Base-by-base conservation (phyloP, 1,140 invertebrate genomes). In the Mya arenaria region DNA sequence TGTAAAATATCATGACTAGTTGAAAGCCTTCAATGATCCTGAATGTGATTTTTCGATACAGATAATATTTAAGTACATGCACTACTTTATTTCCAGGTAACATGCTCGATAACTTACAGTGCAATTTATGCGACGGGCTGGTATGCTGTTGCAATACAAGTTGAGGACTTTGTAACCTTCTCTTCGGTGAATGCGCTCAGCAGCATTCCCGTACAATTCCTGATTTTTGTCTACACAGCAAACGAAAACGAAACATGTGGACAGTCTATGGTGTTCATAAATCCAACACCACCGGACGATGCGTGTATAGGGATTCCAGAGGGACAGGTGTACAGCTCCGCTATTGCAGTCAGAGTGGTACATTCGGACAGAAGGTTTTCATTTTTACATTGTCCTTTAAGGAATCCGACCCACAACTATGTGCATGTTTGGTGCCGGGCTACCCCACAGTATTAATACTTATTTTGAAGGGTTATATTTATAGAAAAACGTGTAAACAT, bases 61-160 rank as follows among this genome's bases (percentile, higher is more conserved):
- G 2, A 25, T 30, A 30, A n/a, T 3, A 23, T 62, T 25, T n/a
- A 62, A 23, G 19, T 30, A 2, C 17, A 17, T 3, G 30, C 19
- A 23, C 58, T 23, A 62, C n/a, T 23, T 62, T 23, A 30, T 65
- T 65, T 65, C 39, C 30, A 65, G 62, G 62, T 39, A 10, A 13
- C 32, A 17, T 74, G 71, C 52, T 28, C 28, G 5, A 39, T 74
- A 0, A 19, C 30, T 2, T 82, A 82, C n/a, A 34, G 37, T 8
- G 79, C 79, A 6, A 52, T 25, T 8, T 23, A 66, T 23, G 25
- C 19, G 8, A 48, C 19, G 0, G 79, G 71, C 15, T 83, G 72
- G 63, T 83, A 68, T 62, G 72, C 81, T 58, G 81, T 71, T 30
- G 73, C 81, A 2, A 44, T 83, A 19, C 81, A 83, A 68, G 73